Conservation (phyloP, 1,140 invertebrate species). For the Tyrophagus putrescentiae region DNA sequence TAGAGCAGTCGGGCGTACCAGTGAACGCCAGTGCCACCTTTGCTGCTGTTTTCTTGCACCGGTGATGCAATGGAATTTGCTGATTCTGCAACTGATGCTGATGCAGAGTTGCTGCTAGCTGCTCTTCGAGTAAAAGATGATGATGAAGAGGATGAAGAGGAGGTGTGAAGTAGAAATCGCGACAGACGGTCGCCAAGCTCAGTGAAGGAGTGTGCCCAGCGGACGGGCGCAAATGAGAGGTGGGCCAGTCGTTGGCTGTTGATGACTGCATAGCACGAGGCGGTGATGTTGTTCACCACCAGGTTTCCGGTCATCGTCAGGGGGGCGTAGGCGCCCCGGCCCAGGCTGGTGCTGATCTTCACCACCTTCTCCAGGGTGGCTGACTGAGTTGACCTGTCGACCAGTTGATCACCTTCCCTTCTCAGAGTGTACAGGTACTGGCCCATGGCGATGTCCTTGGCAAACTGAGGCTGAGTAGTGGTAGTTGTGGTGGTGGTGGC, state of each 20-base stretch:
- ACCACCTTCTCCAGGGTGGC: slow-evolving; percentile 45
- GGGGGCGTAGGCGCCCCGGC: slow-evolving; percentile 69
- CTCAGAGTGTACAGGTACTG: slow-evolving; percentile 23
- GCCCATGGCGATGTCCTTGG: slow-evolving; percentile 34
- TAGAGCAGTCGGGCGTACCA: slow-evolving; percentile 72
- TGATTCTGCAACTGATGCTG: slow-evolving; percentile 25
- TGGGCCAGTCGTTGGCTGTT: slow-evolving; percentile 70
- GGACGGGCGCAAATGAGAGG: slow-evolving; percentile 58
- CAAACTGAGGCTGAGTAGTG: slow-evolving; percentile 27
- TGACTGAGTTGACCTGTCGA: slow-evolving; percentile 21
- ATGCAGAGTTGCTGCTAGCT: background rate
- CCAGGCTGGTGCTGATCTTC: slow-evolving; percentile 40
- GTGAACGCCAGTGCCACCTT: slow-evolving; percentile 59
- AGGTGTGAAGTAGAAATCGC: no score
- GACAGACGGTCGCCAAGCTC: background rate
- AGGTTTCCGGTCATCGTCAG: slow-evolving; percentile 71
- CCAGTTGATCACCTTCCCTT: background rate
- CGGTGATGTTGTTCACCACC: slow-evolving; percentile 72
- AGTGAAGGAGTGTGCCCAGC: slow-evolving; percentile 39
- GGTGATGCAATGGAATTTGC: background rate
- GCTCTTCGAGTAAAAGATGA: background rate
- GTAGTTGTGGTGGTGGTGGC: background rate
- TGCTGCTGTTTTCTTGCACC: no score
- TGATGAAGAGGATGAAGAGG: slow-evolving; percentile 21
- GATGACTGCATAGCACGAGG: slow-evolving; percentile 85